These are phyloP conservation scores for Astreopora myriophthalma DNA, from an alignment of 64 coral and sea anemone genomes.

Conservation along the genomic window DNA sequence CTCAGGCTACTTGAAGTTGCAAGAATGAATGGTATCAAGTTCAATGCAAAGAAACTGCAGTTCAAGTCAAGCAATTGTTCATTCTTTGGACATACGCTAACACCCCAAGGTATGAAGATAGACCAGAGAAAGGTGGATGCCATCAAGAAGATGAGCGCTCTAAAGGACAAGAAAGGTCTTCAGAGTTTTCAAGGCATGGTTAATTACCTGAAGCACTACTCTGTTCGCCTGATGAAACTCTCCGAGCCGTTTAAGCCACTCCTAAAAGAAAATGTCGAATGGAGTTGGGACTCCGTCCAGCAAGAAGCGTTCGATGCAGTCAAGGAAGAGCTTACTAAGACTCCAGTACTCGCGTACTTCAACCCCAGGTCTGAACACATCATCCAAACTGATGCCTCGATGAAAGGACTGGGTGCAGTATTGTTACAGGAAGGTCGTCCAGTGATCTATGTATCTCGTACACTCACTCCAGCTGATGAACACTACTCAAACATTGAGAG, in stretches of 20 bases:
- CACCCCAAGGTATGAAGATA: background rate
- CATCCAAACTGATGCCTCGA: background rate
- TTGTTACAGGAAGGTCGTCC: constrained; percentile 19
- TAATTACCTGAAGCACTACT: background rate
- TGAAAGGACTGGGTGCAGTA: constrained; percentile 42
- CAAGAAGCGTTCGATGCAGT: background rate
- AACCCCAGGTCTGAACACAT: background rate
- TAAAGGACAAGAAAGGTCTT: background rate
- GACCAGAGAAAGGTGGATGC: background rate
- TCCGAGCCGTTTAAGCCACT: background rate
- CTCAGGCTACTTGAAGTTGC: too few species aligned
- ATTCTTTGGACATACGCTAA: background rate
- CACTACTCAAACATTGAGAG: constrained; percentile 59
- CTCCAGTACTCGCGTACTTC: constrained; percentile 12
- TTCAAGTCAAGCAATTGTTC: too few species aligned
- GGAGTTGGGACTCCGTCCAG: background rate
- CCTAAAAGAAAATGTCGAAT: background rate
- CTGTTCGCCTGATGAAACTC: background rate
- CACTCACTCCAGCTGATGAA: constrained; percentile 20
- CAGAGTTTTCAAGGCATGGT: background rate
- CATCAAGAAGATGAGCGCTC: background rate
- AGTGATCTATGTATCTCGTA: background rate
- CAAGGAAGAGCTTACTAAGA: background rate
- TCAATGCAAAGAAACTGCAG: too few species aligned
- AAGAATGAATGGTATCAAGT: too few species aligned